Conservation (phyloP, 1,140 invertebrate species). For the Apis laboriosa region DNA sequence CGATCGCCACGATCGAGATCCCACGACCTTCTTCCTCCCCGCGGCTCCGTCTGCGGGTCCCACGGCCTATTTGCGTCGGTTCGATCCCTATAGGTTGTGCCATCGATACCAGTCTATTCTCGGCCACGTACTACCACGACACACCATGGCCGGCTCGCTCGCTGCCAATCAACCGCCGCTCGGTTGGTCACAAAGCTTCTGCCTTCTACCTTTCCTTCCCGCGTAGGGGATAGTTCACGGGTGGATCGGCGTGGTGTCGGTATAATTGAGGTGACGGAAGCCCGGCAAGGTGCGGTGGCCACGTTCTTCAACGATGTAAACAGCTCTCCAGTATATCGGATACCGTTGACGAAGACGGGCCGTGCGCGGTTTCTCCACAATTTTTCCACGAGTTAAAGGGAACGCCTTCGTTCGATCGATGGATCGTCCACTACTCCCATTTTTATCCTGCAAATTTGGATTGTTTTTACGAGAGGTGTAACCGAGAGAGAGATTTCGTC, state of each 20-base stretch:
- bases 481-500: no score
- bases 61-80: slow-evolving; percentile 54
- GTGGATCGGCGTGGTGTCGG: slow-evolving; percentile 49
- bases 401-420: background rate
- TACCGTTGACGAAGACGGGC: slow-evolving; percentile 60
- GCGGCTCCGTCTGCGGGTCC: slow-evolving; percentile 14
- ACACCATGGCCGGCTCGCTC: slow-evolving; percentile 37
- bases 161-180: slow-evolving; percentile 67
- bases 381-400: background rate
- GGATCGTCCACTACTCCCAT: background rate
- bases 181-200: slow-evolving; percentile 66
- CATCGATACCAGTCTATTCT: slow-evolving; percentile 55
- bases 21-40: slow-evolving; percentile 60
- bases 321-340: slow-evolving; percentile 65
- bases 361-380: slow-evolving; percentile 25
- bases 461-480: no score
- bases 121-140: slow-evolving; percentile 24
- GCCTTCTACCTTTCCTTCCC: slow-evolving; percentile 13
- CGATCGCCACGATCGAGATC: slow-evolving; percentile 29
- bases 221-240: slow-evolving; percentile 53
- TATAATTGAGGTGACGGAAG: slow-evolving; percentile 67
- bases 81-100: slow-evolving; percentile 35
- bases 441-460: no score
- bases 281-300: slow-evolving; percentile 65
- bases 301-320: slow-evolving; percentile 66